Percentiles rank a stretch among this genome's conserved stretches.
phyloP scores from a whole-genome alignment of 2,888 invertebrate genomes.

The Nemurella pictetii region DNA sequence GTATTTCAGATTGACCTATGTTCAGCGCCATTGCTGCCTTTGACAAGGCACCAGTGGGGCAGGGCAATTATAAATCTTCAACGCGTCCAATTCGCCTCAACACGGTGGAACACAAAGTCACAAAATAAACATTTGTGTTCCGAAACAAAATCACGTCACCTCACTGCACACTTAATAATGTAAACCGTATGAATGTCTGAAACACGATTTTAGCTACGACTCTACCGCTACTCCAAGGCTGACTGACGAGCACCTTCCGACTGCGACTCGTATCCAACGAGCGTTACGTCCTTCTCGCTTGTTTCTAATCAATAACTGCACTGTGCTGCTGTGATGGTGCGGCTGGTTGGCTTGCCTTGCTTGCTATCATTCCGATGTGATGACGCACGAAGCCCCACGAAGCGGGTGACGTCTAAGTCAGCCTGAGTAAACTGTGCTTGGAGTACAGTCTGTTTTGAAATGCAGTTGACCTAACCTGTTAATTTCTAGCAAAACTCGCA shows the following conservation, averaged over 20 bases:
- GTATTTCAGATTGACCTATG: conserved; percentile 14
- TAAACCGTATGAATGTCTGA: background rate
- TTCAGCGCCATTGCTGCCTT: conserved; percentile 15
- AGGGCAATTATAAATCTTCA: background rate
- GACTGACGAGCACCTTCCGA: background rate
- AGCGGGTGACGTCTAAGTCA: no score
- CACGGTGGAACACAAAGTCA: background rate
- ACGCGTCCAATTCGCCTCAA: background rate
- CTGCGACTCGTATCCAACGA: background rate
- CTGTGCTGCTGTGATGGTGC: background rate
- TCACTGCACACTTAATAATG: background rate
- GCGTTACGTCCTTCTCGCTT: no score
- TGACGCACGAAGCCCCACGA: no score
- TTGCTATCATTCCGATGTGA: no score
- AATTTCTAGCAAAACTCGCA: no score
- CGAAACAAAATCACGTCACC: background rate
- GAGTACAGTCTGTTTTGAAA: no score
- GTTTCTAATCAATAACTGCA: background rate
- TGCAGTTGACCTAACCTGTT: no score
- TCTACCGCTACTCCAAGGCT: conserved; percentile 2
- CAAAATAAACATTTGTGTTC: background rate
- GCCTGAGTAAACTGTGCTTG: no score
- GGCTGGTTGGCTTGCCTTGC: no score
- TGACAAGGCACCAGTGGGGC: conserved; percentile 12
- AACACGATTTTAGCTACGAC: background rate